Evolutionary conservation across 2,797 vertebrate species (phyloP).

Genomic region (Aeoliscus strigatus): DNA sequence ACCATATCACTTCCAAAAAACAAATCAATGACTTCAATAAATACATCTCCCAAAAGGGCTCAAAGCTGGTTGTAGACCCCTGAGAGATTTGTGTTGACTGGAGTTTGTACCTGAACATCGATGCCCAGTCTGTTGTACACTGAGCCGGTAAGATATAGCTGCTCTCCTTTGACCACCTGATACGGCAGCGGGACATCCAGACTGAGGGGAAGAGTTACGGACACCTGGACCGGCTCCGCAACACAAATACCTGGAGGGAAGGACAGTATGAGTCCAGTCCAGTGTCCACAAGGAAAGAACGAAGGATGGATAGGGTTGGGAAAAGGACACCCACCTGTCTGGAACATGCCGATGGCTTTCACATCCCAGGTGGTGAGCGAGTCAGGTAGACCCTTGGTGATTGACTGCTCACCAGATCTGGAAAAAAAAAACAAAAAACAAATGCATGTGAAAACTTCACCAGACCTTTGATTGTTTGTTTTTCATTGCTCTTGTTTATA

Average conservation of each 20-base stretch:
- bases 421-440: conserved; percentile 4
- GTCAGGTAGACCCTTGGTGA: conserved; percentile 78
- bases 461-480: neutral
- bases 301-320: neutral
- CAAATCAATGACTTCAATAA: too few species aligned
- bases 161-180: conserved; percentile 61
- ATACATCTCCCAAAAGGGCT: neutral
- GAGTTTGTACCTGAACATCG: conserved; percentile 18
- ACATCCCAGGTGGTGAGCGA: conserved; percentile 92
- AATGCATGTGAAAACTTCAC: neutral
- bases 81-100: too few species aligned
- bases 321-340: conserved; percentile 67
- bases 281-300: neutral
- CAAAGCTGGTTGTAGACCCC: too few species aligned
- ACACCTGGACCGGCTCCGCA: conserved; percentile 22
- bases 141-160: conserved; percentile 52
- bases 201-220: conserved; percentile 36
- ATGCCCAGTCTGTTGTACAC: conserved; percentile 51
- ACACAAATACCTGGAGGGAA: conserved; percentile 53
- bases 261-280: neutral
- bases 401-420: conserved; percentile 51
- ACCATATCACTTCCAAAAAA: too few species aligned
- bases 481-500: too few species aligned
- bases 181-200: conserved; percentile 56
- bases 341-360: conserved; percentile 83